Base-by-base conservation (phyloP, 2,113 vertebrate species). In the Gallinago undulata region DNA sequence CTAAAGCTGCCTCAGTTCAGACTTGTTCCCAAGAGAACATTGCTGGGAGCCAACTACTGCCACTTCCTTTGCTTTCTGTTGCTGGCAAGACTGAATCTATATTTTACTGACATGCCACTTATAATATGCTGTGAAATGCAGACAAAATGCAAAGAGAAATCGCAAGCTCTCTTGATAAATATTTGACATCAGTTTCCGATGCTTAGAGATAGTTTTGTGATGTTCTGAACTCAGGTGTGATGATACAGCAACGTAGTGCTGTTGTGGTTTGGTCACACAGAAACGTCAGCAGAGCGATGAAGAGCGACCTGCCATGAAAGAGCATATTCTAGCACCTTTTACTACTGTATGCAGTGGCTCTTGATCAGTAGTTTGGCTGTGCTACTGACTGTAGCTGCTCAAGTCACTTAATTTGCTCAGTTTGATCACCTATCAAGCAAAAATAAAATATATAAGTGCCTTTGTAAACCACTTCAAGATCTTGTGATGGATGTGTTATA, bases 51-150 rank as follows among this genome's bases (percentile, higher is more conserved):
- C 82, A 96, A 91, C 56, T 84, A 55, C 50, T 0, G 6, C 86
- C 0, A 12, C 74, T 93, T 93, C 67, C 90, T 91, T 50, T 67
- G 59, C 82, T 90, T 83, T 81, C 94, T 64, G 39, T 95, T 90
- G 56, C 90, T 85, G 75, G 95, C 90, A 94, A 95, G 89, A 82
- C 66, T 48, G 67, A 84, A 84, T 90, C 86, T 97, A 90, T 90
- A 96, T 97, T 93, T 94, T 92, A 94, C 95, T 95, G 95, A 92
- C 91, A 87, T 75, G 93, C 68, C 88, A 89, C 82, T 96, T 93
- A 68, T 33, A 93, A 94, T 94, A 90, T 75, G 64, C 92, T 92
- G 84, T 95, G 94, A 97, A 94, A 94, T n/a, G 25, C 90, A 77
- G 91, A 96, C 70, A 83, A 84, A 94, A 94, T 13, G 72, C 62